Evolutionary conservation across 2,797 vertebrate species (phyloP), one percentile per base, ranked within the genome.

Genomic region (Typhlichthys eigenmanni): DNA sequence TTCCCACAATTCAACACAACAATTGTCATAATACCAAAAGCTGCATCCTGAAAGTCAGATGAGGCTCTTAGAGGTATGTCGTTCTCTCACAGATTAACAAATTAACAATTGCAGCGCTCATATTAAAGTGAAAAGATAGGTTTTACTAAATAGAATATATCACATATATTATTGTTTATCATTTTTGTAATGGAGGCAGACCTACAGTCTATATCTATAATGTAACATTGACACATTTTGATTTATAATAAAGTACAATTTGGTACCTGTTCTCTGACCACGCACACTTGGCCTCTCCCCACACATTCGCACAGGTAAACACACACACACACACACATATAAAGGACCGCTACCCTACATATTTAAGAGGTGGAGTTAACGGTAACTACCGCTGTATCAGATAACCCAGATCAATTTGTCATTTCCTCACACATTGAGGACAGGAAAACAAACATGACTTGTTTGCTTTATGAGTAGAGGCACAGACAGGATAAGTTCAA

Each of bases 401-500:
- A 71, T 64, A 75, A 46, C 34, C 3, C 8, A 66, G 34, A 47
- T 66, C 69, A 63, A 14, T 0, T 4, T 65, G 61, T 77, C 72
- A 67, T 29, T 68, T 65, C 62, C 56, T 71, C 43, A 59, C 65
- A 73, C 67, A 69, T 66, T 55, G 45, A 75, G 63, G 75, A 45
- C 52, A 66, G 17, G 38, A 65, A 48, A 62, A 73, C 49, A 71
- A 71, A 57, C 74, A 67, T 3, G 17, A 46, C 62, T 58, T 81
- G 69, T 81, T 81, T 76, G 72, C 46, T 49, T 75, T 71, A 19
- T 14, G 47, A 53, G 24, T 50, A 66, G 64, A 57, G 67, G 68
- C 51, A 29, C 70, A 76, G 59, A 79, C 60, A 58, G 52, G 47
- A 72, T 45, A 64, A 50, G 83, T 83, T 87, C 80, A 78, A 79